Conservation (phyloP, 2,113 vertebrate genomes). For the Aspiorhynchus laticeps region DNA sequence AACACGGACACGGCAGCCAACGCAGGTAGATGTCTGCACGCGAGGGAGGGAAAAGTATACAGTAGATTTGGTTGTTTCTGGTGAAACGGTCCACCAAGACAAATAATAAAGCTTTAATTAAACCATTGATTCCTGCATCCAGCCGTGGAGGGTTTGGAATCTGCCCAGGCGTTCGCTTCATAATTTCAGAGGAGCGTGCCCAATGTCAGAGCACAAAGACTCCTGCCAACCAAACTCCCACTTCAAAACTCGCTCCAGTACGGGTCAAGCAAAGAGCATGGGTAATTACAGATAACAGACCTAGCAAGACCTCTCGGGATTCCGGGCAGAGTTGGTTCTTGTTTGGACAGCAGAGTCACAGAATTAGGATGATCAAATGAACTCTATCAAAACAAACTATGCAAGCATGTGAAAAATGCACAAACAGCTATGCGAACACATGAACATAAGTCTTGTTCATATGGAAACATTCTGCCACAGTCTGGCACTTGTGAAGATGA, state of each 20-base stretch:
- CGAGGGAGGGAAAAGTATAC: not conserved
- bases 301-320: not conserved
- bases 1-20: not conserved
- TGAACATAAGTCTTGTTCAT: not conserved
- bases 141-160: slow-evolving; percentile 32
- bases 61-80: not conserved
- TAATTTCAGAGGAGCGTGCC: not conserved
- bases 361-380: not conserved
- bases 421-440: slow-evolving; percentile 3
- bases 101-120: slow-evolving; percentile 40
- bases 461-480: slow-evolving; percentile 10
- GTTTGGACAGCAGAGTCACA: slow-evolving; percentile 18
- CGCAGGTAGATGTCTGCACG: slow-evolving; percentile 8
- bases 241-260: slow-evolving; percentile 47
- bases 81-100: slow-evolving; percentile 16
- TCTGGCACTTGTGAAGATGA: not conserved
- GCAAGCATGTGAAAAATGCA: slow-evolving; percentile 6
- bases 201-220: slow-evolving; percentile 11
- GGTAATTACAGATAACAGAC: slow-evolving; percentile 46
- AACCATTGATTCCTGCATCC: slow-evolving; percentile 29
- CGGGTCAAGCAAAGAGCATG: slow-evolving; percentile 25
- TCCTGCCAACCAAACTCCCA: slow-evolving; percentile 49
- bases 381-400: not conserved
- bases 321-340: not conserved
- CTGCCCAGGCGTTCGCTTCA: not conserved